Percentiles rank a stretch among this genome's conserved stretches.
These are phyloP conservation scores for Agonopterix alstromeriana DNA, from an alignment of 2,888 invertebrate species.

Conservation along the genomic window DNA sequence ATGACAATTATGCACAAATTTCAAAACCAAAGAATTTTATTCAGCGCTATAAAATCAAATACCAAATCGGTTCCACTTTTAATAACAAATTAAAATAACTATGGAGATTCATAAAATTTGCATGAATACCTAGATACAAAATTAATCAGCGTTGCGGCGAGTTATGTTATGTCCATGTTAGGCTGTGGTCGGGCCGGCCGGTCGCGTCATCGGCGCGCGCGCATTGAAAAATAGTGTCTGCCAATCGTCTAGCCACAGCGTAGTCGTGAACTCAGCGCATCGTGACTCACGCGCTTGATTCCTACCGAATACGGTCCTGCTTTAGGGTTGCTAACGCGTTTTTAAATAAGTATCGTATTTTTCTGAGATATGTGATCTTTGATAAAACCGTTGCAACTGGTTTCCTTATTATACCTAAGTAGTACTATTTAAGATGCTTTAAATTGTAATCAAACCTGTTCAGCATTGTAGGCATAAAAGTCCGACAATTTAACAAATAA, in stretches of 20 bases:
- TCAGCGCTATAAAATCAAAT: too few relatives aligned
- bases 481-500: too few relatives aligned
- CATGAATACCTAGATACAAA: not conserved
- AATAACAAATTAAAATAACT: not conserved
- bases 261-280: constrained; percentile 13
- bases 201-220: constrained; percentile 17
- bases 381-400: too few relatives aligned
- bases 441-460: too few relatives aligned
- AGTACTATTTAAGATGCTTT: too few relatives aligned
- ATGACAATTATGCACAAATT: not conserved
- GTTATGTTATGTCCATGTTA: constrained; percentile 18
- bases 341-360: too few relatives aligned
- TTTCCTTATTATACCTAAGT: too few relatives aligned
- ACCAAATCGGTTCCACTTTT: too few relatives aligned
- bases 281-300: constrained; percentile 49
- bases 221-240: constrained; percentile 56
- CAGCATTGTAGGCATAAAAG: too few relatives aligned
- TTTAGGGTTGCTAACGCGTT: constrained; percentile 8
- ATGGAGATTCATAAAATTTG: not conserved
- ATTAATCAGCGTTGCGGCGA: not conserved
- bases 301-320: constrained; percentile 33
- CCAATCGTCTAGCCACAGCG: constrained; percentile 41
- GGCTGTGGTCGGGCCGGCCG: constrained; percentile 21
- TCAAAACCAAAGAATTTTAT: not conserved
- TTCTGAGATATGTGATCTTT: too few relatives aligned